A percentile compares a stretch with the other conserved stretches of the same genome.
Conservation (phyloP, 2,888 invertebrate species). For the Cylindroiulus punctatus region DNA sequence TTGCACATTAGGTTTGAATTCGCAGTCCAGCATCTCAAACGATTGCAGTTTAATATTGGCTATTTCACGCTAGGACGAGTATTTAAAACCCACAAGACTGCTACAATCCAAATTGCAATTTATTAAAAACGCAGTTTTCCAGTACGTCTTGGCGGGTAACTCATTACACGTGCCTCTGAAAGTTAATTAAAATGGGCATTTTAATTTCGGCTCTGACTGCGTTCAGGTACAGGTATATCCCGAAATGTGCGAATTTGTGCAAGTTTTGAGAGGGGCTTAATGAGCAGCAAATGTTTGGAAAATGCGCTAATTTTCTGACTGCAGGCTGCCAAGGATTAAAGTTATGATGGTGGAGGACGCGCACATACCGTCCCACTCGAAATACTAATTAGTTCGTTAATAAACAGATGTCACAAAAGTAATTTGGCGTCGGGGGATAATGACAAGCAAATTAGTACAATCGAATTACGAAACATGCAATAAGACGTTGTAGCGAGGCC, state of each 20-base stretch:
- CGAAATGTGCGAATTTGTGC: neutral
- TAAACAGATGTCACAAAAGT: constrained; percentile 38
- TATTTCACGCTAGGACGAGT: constrained; percentile 12
- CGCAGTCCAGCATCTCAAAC: neutral
- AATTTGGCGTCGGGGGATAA: constrained; percentile 12
- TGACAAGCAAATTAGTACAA: constrained; percentile 22
- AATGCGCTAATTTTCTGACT: neutral
- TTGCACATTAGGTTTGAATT: neutral
- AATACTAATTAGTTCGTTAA: constrained; percentile 37
- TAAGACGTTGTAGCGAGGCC: neutral
- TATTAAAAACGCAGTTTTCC: neutral
- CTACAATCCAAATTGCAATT: neutral
- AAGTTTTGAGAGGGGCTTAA: neutral
- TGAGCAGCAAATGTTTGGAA: neutral
- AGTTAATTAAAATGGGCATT: constrained; percentile 6
- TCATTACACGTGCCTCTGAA: neutral
- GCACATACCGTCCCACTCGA: neutral
- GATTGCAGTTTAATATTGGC: neutral
- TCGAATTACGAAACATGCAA: constrained; percentile 4
- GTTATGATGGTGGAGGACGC: neutral
- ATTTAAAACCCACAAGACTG: neutral
- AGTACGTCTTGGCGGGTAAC: neutral
- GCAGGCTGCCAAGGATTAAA: neutral
- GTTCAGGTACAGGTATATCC: neutral
- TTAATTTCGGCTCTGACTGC: no score